Base-by-base conservation (phyloP, 1,140 invertebrate species). In the Hyphantria cunea region DNA sequence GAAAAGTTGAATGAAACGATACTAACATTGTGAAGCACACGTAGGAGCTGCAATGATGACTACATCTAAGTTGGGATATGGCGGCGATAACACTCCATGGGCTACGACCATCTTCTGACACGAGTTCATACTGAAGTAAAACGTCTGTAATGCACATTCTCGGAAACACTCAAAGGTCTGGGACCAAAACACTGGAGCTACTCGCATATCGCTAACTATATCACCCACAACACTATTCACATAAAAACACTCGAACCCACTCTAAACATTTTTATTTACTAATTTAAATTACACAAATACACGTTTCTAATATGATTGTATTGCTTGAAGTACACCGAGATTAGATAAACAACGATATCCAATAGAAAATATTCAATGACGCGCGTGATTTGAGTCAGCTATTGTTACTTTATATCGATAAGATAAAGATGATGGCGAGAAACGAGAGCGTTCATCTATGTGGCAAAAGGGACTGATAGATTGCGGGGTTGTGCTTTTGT, bases 371-470 rank as follows among this genome's bases (percentile, higher is more conserved):
- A 83, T 72, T 69, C 65, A 69, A 59, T 73, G 67, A 61, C 75
- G 77, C 81, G 82, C 84, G 82, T 85, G 82, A 86, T 86, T 89
- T 82, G 59, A 74, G 67, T 15, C 49, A 59, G 49, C 51, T 75
- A 79, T 81, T 75, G 78, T 82, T 82, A 61, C 70, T 78, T 73
- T 66, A 48, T 58, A 72, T 81, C 77, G 84, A 87, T 85, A 84
- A 86, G 82, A 86, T 82, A 76, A 65, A 49, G 54, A 45, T 52
- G 68, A 59, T 68, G 66, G 62, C 44, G 47, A 5, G 61, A 61
- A 42, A 52, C 70, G 68, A 72, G 72, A 69, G 72, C 67, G 49
- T 66, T 75, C 76, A 80, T 76, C 70, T 76, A 68, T 63, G 72
- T 51, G 41, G 56, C 54, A 65, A 58, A 63, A 42, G 37, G 41